These are phyloP conservation scores for Pholis gunnellus DNA, from an alignment of 2,113 vertebrate genomes.

Conservation along the genomic window DNA sequence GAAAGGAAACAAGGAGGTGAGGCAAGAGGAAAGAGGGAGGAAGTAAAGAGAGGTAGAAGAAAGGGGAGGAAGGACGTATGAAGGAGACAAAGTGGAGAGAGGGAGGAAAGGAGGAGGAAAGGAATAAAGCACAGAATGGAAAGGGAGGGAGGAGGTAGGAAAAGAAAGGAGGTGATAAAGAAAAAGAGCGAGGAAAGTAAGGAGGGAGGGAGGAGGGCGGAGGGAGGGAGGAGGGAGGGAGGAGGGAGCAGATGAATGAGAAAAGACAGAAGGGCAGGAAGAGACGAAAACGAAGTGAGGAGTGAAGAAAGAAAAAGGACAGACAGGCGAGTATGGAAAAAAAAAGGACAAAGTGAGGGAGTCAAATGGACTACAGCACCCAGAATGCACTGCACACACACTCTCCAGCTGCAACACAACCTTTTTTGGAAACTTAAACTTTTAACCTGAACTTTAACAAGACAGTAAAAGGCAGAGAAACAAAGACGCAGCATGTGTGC, in stretches of 20 bases:
- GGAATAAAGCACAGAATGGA: not conserved
- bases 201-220: not conserved
- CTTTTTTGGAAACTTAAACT: not conserved
- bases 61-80: not conserved
- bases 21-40: too few relatives aligned
- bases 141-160: too few relatives aligned
- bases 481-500: constrained; percentile 1
- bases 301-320: not conserved
- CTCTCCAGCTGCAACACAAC: not conserved
- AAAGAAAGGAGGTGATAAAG: too few relatives aligned
- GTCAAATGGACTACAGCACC: constrained; percentile 1
- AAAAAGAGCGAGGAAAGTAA: not conserved
- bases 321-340: not conserved
- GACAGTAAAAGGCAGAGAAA: not conserved
- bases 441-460: constrained; percentile 20
- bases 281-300: not conserved
- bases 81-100: not conserved
- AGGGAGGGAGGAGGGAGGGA: not conserved
- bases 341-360: not conserved
- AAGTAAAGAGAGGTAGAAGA: too few relatives aligned
- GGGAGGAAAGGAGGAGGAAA: not conserved
- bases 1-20: too few relatives aligned
- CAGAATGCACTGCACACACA: constrained; percentile 25
- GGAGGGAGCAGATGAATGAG: not conserved
- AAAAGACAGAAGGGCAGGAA: not conserved